These are phyloP conservation scores for Volucella inflata DNA, from an alignment of 2,888 invertebrate genomes.

Conservation along the genomic window DNA sequence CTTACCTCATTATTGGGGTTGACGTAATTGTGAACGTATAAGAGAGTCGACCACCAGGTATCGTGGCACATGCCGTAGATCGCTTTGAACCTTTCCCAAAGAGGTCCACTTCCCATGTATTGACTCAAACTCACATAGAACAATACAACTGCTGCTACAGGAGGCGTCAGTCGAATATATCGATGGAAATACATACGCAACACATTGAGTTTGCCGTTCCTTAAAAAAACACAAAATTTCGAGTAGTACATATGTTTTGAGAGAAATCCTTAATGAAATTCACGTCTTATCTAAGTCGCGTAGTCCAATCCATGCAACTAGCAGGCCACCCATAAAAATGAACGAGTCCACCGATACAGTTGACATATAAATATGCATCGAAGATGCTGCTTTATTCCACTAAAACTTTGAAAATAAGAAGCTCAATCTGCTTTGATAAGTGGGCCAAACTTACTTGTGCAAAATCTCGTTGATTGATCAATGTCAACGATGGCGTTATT, in stretches of 20 bases:
- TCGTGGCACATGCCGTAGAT: constrained; percentile 81
- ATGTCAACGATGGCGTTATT: no score
- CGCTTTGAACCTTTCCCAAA: constrained; percentile 84
- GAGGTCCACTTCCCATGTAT: constrained; percentile 85
- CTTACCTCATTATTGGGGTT: constrained; percentile 80
- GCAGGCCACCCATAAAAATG: constrained; percentile 86
- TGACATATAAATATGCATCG: constrained; percentile 83
- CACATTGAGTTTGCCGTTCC: constrained; percentile 81
- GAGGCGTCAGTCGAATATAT: constrained; percentile 85
- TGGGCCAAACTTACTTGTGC: background rate
- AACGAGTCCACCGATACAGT: constrained; percentile 87
- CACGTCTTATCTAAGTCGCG: constrained; percentile 81
- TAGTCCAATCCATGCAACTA: constrained; percentile 84
- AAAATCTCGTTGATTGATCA: background rate
- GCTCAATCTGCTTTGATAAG: background rate
- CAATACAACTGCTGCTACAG: constrained; percentile 84
- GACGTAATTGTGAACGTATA: constrained; percentile 84
- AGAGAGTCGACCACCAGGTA: constrained; percentile 84
- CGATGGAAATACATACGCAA: constrained; percentile 82
- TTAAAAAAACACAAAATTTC: constrained; percentile 23
- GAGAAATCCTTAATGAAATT: background rate
- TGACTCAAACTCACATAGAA: constrained; percentile 84
- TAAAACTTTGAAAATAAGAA: constrained; percentile 35
- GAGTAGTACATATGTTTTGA: no score
- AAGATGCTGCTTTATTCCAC: constrained; percentile 80